These are phyloP conservation scores for Eurystomus glaucurus DNA, from an alignment of 2,797 vertebrate genomes.

Conservation along the genomic window DNA sequence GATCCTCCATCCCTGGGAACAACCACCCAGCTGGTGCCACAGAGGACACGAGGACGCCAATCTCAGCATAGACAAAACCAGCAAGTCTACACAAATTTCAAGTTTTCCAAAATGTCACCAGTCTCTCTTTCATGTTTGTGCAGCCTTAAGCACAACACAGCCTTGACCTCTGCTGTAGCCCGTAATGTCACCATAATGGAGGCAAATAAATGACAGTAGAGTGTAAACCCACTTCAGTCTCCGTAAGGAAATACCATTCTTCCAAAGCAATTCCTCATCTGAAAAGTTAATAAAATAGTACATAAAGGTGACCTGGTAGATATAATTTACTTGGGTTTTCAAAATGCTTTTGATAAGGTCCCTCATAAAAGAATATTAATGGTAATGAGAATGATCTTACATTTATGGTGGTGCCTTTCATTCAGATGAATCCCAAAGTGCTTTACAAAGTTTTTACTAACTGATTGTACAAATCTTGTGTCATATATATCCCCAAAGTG, in stretches of 20 bases:
- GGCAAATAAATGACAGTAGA: not conserved
- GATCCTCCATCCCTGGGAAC: not conserved
- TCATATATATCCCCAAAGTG: conserved; percentile 13
- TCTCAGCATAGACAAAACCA: not conserved
- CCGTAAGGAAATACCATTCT: not conserved
- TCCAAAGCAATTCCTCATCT: conserved; percentile 33
- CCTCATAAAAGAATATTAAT: conserved; percentile 72
- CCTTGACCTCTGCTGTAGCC: not conserved
- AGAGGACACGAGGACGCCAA: fast-evolving
- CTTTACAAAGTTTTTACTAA: conserved; percentile 60
- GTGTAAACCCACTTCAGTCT: not conserved
- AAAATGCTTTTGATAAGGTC: conserved; percentile 71
- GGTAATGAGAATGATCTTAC: conserved; percentile 66
- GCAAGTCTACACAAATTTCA: not conserved
- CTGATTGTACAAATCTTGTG: conserved; percentile 57
- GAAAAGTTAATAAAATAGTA: conserved; percentile 71
- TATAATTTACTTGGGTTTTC: conserved; percentile 60
- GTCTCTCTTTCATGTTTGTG: not conserved
- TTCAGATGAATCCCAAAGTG: conserved; percentile 62
- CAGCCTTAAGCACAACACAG: not conserved
- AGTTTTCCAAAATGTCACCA: not conserved
- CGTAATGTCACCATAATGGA: not conserved
- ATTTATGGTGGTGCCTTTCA: conserved; percentile 60
- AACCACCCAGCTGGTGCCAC: not conserved
- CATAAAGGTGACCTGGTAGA: conserved; percentile 65